A percentile compares a stretch with the other conserved stretches of the same genome.
phyloP scores from a whole-genome alignment of 30 jellyfish, hydroid and myxozoan species.

The Hydra vulgaris region DNA sequence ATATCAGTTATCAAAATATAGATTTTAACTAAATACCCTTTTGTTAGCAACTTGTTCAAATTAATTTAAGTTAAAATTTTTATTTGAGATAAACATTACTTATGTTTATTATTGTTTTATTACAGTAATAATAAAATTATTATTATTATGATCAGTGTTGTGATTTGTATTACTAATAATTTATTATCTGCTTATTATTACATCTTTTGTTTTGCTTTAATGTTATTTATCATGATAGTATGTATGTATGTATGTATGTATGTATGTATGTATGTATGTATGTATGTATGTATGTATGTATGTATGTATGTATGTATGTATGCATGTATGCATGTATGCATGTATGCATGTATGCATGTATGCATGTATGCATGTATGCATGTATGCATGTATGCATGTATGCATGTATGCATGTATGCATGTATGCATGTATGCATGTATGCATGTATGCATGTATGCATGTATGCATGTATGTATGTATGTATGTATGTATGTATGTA shows the following conservation, averaged over 20 bases:
- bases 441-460: neutral
- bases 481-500: neutral
- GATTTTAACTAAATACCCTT: no score
- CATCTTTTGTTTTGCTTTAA: no score
- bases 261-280: neutral
- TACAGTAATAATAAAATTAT: no score
- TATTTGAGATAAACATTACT: no score
- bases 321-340: neutral
- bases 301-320: neutral
- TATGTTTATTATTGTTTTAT: no score
- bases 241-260: neutral
- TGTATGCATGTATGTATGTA: neutral
- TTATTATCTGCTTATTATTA: no score
- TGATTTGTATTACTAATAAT: no score
- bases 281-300: neutral
- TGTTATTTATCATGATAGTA: neutral
- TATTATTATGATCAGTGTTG: no score
- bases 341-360: neutral
- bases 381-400: neutral
- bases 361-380: neutral
- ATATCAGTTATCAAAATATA: no score
- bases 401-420: neutral
- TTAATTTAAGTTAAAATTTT: no score
- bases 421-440: neutral
- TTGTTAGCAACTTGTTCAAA: no score